Evolutionary conservation across 2,888 invertebrate species (phyloP).

Genomic region (Troilus luridus): DNA sequence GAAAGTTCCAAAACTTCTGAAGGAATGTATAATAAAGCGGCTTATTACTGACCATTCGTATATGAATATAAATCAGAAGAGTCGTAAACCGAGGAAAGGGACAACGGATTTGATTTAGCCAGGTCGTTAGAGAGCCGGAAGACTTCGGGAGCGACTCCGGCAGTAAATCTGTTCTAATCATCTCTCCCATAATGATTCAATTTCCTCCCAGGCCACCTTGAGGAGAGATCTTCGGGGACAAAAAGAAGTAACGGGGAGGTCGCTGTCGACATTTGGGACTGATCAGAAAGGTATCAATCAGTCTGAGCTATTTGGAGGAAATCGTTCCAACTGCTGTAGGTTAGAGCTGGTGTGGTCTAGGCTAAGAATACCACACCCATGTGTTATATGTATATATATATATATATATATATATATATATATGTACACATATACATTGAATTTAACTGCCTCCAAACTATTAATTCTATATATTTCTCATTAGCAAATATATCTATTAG

Average conservation of each 20-base stretch:
- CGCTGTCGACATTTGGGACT: not conserved
- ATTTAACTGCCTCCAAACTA: no score
- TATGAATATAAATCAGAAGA: constrained; percentile 6
- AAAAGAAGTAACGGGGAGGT: constrained; percentile 3
- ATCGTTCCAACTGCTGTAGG: not conserved
- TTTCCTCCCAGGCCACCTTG: not conserved
- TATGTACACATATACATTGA: no score
- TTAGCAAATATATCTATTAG: no score
- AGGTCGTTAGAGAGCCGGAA: not conserved
- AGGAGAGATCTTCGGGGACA: not conserved
- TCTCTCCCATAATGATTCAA: constrained; percentile 1
- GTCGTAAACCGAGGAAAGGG: not conserved
- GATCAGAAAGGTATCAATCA: constrained; percentile 6
- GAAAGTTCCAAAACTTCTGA: not conserved
- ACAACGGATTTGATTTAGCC: not conserved
- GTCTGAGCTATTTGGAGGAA: not conserved
- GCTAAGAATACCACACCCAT: not conserved
- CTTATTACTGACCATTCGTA: constrained; percentile 16
- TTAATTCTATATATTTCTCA: no score
- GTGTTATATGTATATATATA: not conserved
- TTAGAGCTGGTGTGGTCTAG: not conserved
- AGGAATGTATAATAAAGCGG: not conserved
- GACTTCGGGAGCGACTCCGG: not conserved
- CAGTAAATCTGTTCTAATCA: not conserved
- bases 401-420: no score